Evolutionary conservation across 1,140 invertebrate genomes (phyloP).

Genomic region (Neodiprion virginianus): DNA sequence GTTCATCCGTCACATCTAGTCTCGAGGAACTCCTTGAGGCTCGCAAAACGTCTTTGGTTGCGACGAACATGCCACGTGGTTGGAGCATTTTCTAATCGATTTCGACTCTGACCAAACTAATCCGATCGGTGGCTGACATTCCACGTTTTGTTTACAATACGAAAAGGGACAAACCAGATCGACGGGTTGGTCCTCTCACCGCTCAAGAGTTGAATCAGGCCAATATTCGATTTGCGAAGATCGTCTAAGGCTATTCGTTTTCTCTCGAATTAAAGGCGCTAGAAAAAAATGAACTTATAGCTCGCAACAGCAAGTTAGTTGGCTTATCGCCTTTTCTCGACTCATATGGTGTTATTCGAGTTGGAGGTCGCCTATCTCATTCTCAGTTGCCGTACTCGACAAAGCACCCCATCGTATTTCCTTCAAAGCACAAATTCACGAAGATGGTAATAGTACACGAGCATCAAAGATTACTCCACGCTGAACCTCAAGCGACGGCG

Average conservation of each 20-base stretch:
- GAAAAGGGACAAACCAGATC: too few relatives aligned
- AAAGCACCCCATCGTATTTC: constrained; percentile 39
- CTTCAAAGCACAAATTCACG: constrained; percentile 30
- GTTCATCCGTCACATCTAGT: too few relatives aligned
- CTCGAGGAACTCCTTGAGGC: too few relatives aligned
- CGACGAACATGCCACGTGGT: too few relatives aligned
- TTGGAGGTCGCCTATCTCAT: constrained; percentile 40
- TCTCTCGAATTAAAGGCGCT: constrained; percentile 21
- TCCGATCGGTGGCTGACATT: too few relatives aligned
- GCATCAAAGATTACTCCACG: constrained; percentile 35
- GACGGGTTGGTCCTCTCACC: constrained; percentile 4
- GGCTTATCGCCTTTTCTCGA: constrained; percentile 34
- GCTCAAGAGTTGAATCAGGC: constrained; percentile 6
- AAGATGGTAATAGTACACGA: constrained; percentile 33
- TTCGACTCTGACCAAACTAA: too few relatives aligned
- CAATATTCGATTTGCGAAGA: constrained; percentile 2
- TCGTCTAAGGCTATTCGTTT: constrained; percentile 31
- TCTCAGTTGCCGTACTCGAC: constrained; percentile 28
- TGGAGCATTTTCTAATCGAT: too few relatives aligned
- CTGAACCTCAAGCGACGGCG: constrained; percentile 26
- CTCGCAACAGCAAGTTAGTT: not conserved
- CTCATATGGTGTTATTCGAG: constrained; percentile 34
- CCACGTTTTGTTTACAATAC: too few relatives aligned
- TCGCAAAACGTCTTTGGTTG: too few relatives aligned
- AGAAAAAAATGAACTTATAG: not conserved